Evolutionary conservation across 1,140 invertebrate genomes (phyloP).

Genomic region (Anoplolepis gracilipes): DNA sequence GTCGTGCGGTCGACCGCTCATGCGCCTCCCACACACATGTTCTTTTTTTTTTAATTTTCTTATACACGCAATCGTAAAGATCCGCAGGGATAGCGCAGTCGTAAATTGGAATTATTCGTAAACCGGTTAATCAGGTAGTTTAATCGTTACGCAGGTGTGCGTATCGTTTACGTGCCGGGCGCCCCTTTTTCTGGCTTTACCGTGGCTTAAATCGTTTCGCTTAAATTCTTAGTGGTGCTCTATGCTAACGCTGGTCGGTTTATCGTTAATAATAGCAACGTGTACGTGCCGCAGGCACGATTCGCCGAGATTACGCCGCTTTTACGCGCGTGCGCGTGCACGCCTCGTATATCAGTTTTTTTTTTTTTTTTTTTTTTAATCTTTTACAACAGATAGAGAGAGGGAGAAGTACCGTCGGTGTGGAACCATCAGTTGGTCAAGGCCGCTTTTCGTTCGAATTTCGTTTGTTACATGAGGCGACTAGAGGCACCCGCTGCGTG

Average conservation of each 20-base stretch:
- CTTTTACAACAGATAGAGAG: no score
- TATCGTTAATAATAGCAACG: slow-evolving; percentile 55
- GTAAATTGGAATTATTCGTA: slow-evolving; percentile 57
- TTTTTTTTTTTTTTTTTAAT: neutral
- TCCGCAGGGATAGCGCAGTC: slow-evolving; percentile 29
- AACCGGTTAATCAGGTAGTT: slow-evolving; percentile 60
- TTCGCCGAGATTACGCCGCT: slow-evolving; percentile 46
- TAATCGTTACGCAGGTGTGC: slow-evolving; percentile 47
- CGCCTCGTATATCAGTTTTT: neutral
- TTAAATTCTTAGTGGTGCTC: slow-evolving; percentile 55
- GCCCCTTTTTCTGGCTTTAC: slow-evolving; percentile 55
- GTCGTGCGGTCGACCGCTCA: slow-evolving; percentile 10
- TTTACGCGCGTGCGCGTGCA: neutral
- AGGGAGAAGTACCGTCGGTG: neutral
- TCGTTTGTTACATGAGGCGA: slow-evolving; percentile 58
- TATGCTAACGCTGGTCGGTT: slow-evolving; percentile 48
- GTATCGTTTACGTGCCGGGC: slow-evolving; percentile 44
- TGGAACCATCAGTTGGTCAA: slow-evolving; percentile 36
- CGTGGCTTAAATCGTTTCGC: slow-evolving; percentile 50
- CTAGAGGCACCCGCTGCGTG: slow-evolving; percentile 67
- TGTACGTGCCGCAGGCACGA: slow-evolving; percentile 39
- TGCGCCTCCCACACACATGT: neutral
- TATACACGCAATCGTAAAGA: slow-evolving; percentile 42
- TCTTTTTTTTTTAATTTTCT: slow-evolving; percentile 19
- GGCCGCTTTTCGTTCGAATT: slow-evolving; percentile 55